Conservation (phyloP, 2,113 vertebrate genomes). For the Lepisosteus oculatus region DNA sequence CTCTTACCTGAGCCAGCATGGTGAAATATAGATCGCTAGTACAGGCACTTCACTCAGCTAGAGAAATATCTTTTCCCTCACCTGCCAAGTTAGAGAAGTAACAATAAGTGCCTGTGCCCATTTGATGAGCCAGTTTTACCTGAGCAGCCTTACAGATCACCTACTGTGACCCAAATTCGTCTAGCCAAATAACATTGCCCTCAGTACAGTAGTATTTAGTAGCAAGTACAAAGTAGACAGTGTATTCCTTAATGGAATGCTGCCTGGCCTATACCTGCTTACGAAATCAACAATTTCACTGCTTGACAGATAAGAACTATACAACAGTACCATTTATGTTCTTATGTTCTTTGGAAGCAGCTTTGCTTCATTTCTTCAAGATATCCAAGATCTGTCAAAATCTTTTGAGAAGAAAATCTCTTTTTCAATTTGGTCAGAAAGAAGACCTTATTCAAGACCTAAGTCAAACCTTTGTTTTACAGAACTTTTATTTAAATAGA, state of each 20-base stretch:
- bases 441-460: too few relatives aligned
- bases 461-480: too few relatives aligned
- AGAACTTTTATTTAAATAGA: too few relatives aligned
- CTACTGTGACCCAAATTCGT: constrained; percentile 31
- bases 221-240: background rate
- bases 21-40: constrained; percentile 72
- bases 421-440: too few relatives aligned
- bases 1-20: constrained; percentile 62
- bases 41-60: constrained; percentile 64
- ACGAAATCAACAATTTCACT: too few relatives aligned
- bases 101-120: constrained; percentile 50
- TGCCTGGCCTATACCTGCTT: background rate
- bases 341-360: too few relatives aligned
- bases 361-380: too few relatives aligned
- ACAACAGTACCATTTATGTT: too few relatives aligned
- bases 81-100: constrained; percentile 58
- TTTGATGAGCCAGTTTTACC: constrained; percentile 47
- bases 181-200: background rate
- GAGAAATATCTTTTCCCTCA: constrained; percentile 65
- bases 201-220: background rate
- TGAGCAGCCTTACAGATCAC: constrained; percentile 46
- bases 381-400: too few relatives aligned
- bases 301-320: too few relatives aligned
- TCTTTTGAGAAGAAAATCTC: too few relatives aligned
- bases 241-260: background rate